Percentiles rank a stretch among this genome's conserved stretches.
Evolutionary conservation across 1,140 invertebrate genomes (phyloP).

Genomic region (Meloidogyne floridensis): DNA sequence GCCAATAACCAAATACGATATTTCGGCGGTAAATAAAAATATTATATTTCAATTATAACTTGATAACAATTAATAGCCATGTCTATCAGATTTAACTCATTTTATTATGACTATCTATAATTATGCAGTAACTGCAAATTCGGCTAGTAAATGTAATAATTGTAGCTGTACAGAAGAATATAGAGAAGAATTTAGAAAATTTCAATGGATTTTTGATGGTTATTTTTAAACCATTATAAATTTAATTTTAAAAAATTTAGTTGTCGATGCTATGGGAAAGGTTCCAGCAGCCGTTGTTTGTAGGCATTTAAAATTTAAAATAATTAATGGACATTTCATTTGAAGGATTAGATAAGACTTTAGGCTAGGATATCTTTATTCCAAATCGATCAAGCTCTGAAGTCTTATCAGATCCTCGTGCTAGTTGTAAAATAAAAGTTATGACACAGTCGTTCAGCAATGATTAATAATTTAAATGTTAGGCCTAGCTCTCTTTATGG

Average conservation of each 20-base stretch:
- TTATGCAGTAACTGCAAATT: slow-evolving; percentile 59
- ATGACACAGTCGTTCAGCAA: no score
- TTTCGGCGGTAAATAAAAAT: slow-evolving; percentile 47
- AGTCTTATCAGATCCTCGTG: no score
- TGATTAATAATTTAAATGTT: no score
- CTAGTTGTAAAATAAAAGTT: no score
- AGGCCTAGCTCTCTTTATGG: no score
- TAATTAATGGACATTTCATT: no score
- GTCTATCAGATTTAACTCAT: slow-evolving; percentile 58
- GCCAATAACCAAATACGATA: slow-evolving; percentile 58
- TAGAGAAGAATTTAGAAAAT: slow-evolving; percentile 51
- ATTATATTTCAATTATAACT: neutral
- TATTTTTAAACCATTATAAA: neutral
- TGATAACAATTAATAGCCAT: slow-evolving; percentile 32
- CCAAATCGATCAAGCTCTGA: no score
- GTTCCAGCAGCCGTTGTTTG: slow-evolving; percentile 59
- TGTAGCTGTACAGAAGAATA: slow-evolving; percentile 57
- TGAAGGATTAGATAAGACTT: no score
- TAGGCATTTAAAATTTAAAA: slow-evolving; percentile 27
- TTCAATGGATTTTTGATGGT: slow-evolving; percentile 65
- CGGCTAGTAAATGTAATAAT: slow-evolving; percentile 51
- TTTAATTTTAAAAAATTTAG: slow-evolving; percentile 42
- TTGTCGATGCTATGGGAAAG: slow-evolving; percentile 64
- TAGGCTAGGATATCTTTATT: no score
- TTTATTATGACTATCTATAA: slow-evolving; percentile 62